phyloP scores from a whole-genome alignment of 2,113 vertebrate species.

The Platycercus adscitus region DNA sequence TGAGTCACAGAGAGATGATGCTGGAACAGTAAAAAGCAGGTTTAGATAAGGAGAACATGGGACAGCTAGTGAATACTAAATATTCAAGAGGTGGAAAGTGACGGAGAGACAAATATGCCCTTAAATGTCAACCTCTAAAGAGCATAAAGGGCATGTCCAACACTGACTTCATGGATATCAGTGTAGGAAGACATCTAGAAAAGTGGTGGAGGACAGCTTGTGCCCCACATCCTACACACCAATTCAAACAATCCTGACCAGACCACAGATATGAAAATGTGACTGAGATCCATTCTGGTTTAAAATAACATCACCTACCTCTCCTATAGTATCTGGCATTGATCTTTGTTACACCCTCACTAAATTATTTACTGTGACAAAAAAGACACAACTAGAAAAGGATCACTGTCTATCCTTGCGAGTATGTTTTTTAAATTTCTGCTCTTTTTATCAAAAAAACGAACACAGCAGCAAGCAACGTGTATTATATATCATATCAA shows the following conservation, averaged over 20 bases:
- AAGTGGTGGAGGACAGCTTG: background rate
- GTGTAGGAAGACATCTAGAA: background rate
- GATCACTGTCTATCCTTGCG: background rate
- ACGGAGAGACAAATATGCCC: background rate
- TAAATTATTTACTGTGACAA: background rate
- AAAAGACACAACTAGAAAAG: background rate
- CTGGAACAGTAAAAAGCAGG: background rate
- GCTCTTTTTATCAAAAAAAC: background rate
- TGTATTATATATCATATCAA: background rate
- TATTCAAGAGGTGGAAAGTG: background rate
- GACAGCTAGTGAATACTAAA: background rate
- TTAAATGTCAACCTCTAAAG: background rate
- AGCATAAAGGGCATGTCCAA: background rate
- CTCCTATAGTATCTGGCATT: background rate
- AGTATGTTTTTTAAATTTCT: background rate
- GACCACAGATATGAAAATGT: background rate
- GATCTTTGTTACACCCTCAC: background rate
- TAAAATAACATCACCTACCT: background rate
- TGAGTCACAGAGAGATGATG: background rate
- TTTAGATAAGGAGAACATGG: background rate
- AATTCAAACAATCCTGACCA: background rate
- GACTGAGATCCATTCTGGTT: background rate
- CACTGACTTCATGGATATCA: background rate
- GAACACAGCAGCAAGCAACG: background rate
- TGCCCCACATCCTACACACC: background rate